Evolutionary conservation across 2,888 invertebrate species (phyloP).

Genomic region (Anarsia innoxiella): DNA sequence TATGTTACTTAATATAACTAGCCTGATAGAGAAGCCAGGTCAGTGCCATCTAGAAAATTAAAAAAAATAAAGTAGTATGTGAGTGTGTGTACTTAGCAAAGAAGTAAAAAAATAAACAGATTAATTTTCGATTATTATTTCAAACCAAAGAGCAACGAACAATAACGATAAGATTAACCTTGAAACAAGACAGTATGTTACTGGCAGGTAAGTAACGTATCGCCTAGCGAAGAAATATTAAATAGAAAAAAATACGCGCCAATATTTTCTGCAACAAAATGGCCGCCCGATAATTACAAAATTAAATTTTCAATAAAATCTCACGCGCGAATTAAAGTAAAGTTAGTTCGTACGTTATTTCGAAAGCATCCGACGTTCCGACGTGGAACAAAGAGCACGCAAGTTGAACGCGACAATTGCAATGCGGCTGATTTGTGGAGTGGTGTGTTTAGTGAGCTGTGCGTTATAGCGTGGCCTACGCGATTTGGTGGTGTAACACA

Average conservation of each 20-base stretch:
- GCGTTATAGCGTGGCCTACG: conserved; percentile 21
- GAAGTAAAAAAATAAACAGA: no score
- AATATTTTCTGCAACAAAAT: conserved; percentile 31
- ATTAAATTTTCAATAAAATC: conserved; percentile 24
- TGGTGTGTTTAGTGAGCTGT: neutral
- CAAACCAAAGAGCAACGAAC: conserved; percentile 4
- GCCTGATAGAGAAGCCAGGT: no score
- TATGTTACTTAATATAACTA: no score
- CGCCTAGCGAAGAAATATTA: neutral
- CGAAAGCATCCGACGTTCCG: conserved; percentile 42
- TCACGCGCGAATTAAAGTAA: conserved; percentile 29
- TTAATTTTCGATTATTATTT: no score
- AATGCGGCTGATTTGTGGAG: conserved; percentile 36
- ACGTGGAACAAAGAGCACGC: conserved; percentile 62
- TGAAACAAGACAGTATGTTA: neutral
- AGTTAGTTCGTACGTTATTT: conserved; percentile 59
- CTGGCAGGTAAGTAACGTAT: conserved; percentile 1
- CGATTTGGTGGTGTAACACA: conserved; percentile 31
- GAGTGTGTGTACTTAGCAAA: no score
- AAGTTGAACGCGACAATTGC: conserved; percentile 51
- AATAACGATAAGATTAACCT: conserved; percentile 7
- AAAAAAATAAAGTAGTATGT: no score
- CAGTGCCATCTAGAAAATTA: no score
- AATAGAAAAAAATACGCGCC: neutral
- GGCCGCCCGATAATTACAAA: conserved; percentile 26